phyloP scores from a whole-genome alignment of 2,888 invertebrate genomes.

The Sinodicranocentrus sp. region DNA sequence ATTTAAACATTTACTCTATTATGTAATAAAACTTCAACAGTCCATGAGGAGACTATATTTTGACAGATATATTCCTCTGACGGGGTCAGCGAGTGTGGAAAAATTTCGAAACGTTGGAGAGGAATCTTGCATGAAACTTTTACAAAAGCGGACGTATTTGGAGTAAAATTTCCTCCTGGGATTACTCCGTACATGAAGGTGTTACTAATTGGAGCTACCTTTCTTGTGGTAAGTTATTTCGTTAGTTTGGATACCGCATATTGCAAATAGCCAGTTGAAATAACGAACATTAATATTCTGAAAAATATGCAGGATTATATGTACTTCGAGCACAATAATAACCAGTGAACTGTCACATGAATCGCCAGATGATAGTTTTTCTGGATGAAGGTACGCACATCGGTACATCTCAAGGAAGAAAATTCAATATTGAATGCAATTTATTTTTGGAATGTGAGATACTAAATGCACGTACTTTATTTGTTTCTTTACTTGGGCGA shows the following conservation, averaged over 20 bases:
- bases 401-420: no score
- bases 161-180: slow-evolving; percentile 47
- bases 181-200: slow-evolving; percentile 30
- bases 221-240: slow-evolving; percentile 51
- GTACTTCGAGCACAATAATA: slow-evolving; percentile 42
- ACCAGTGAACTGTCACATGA: no score
- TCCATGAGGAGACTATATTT: background rate
- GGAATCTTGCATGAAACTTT: slow-evolving; percentile 32
- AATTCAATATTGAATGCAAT: no score
- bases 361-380: no score
- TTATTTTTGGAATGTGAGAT: no score
- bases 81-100: slow-evolving; percentile 44
- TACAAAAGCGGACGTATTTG: slow-evolving; percentile 42
- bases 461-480: no score
- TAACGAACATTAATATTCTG: background rate
- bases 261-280: no score
- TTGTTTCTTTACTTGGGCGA: no score
- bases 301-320: slow-evolving; percentile 42
- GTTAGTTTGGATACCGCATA: no score
- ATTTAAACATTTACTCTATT: background rate
- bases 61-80: slow-evolving; percentile 44
- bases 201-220: slow-evolving; percentile 40
- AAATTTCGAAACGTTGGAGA: slow-evolving; percentile 43
- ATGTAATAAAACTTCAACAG: background rate
- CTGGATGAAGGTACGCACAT: no score